Conservation (phyloP, 2,113 vertebrate genomes). For the Petrocephalus microphthalmus region DNA sequence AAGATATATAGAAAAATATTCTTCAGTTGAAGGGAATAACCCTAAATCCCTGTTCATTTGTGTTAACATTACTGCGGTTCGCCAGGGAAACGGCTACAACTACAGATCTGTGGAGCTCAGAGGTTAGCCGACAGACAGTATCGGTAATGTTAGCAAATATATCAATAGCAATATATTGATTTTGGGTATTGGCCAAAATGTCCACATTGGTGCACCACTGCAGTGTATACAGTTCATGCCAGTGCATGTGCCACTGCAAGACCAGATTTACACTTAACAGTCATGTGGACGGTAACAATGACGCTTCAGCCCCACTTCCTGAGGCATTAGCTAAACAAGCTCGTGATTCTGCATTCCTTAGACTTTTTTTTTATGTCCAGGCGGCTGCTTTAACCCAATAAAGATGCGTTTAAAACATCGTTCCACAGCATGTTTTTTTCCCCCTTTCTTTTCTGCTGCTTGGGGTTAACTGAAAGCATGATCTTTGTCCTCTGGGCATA, state of each 20-base stretch:
- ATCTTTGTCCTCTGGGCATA: neutral
- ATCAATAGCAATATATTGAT: too few species aligned
- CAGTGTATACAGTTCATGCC: neutral
- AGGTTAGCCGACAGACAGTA: neutral
- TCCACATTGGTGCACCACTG: neutral
- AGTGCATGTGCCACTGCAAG: neutral
- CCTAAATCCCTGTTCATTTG: too few species aligned
- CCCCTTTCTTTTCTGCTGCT: neutral
- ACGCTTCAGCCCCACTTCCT: neutral
- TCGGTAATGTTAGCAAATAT: neutral
- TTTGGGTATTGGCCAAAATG: neutral
- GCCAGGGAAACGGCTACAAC: neutral
- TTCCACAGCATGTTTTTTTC: neutral
- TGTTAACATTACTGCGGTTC: too few species aligned
- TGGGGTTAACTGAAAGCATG: neutral
- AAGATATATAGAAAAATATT: too few species aligned
- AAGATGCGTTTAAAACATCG: neutral
- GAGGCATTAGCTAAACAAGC: neutral
- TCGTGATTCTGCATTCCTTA: neutral
- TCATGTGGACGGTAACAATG: neutral
- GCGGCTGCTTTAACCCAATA: neutral
- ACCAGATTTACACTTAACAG: neutral
- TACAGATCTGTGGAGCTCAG: neutral
- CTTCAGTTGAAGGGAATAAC: too few species aligned
- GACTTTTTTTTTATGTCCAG: neutral